phyloP scores from a whole-genome alignment of 2,113 vertebrate species.

The Myotis brandtii region DNA sequence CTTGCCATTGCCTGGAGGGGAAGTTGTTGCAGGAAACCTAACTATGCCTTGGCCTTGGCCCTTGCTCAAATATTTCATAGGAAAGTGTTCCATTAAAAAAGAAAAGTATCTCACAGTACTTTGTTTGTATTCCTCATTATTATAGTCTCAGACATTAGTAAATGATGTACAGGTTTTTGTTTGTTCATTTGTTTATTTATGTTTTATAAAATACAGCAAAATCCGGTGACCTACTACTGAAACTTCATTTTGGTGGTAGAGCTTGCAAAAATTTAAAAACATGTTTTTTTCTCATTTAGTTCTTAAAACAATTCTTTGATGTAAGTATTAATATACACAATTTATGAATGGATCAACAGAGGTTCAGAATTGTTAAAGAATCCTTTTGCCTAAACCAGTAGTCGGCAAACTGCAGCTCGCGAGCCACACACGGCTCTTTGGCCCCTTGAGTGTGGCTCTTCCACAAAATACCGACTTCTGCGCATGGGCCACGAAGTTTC shows the following conservation, averaged over 20 bases:
- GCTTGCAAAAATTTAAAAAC: not conserved
- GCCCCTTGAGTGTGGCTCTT: too few species aligned
- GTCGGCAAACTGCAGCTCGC: too few species aligned
- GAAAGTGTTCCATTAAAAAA: not conserved
- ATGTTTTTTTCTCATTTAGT: not conserved
- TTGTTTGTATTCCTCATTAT: conserved; percentile 22
- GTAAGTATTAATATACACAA: not conserved
- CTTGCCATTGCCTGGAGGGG: not conserved
- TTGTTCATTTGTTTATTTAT: not conserved
- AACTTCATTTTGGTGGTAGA: not conserved
- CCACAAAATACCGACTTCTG: too few species aligned
- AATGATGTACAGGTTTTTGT: not conserved
- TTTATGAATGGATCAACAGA: not conserved
- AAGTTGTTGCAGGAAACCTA: conserved; percentile 29
- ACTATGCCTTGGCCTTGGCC: conserved; percentile 33
- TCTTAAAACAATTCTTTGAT: not conserved
- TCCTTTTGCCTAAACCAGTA: not conserved
- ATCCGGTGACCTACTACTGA: not conserved
- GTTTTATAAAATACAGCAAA: not conserved
- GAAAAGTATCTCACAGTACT: not conserved
- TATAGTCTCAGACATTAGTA: not conserved
- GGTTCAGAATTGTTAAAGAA: not conserved
- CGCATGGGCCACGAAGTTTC: too few species aligned
- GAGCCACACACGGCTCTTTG: too few species aligned
- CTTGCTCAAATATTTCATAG: conserved; percentile 11